Conservation (phyloP, 2,797 vertebrate species). For the Syndactyla subalaris region DNA sequence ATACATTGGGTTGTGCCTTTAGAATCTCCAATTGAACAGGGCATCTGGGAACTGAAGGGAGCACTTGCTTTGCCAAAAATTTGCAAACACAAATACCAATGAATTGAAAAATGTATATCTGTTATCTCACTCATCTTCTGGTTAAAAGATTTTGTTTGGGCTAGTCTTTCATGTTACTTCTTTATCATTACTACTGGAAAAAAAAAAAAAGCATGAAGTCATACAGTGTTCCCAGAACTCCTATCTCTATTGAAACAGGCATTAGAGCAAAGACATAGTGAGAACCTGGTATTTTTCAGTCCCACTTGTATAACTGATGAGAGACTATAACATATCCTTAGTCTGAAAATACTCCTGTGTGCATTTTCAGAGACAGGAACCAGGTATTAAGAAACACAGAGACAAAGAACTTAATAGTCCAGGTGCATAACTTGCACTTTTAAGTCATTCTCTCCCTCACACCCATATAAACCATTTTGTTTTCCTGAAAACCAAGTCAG, state of each 20-base stretch:
- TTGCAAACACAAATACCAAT: not conserved
- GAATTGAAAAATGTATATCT: constrained; percentile 23
- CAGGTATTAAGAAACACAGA: constrained; percentile 6
- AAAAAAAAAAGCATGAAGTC: constrained; percentile 44
- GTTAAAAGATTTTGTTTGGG: constrained; percentile 41
- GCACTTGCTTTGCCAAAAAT: constrained; percentile 11
- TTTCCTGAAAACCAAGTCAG: constrained; percentile 8
- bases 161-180: constrained; percentile 47
- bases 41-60: constrained; percentile 18
- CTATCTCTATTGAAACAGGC: constrained; percentile 50
- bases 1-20: not conserved
- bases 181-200: constrained; percentile 50
- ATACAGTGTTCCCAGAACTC: constrained; percentile 35
- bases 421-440: not conserved
- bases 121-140: constrained; percentile 52
- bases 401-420: not conserved
- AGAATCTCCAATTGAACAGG: not conserved
- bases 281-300: constrained; percentile 61
- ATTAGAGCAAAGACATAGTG: constrained; percentile 22
- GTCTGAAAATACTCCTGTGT: constrained; percentile 4
- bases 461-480: not conserved
- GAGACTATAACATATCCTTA: not conserved
- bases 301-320: constrained; percentile 29
- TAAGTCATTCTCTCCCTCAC: not conserved
- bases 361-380: constrained; percentile 7